Conservation (phyloP, 2,113 vertebrate genomes). For the Sapayoa aenigma region DNA sequence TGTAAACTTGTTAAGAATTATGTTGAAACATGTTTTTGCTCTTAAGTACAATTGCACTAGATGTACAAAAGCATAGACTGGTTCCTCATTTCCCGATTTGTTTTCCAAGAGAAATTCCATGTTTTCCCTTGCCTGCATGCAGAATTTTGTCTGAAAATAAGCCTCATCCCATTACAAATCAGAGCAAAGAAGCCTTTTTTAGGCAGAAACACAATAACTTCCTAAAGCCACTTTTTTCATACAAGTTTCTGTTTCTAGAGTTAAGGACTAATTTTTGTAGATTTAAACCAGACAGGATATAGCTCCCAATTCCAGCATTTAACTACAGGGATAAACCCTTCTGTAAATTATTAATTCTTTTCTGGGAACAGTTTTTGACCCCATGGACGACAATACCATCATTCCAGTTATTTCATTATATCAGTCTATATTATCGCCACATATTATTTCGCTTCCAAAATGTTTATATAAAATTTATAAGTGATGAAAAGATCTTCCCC, state of each 20-base stretch:
- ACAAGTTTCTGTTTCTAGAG: background rate
- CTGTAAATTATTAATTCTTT: constrained; percentile 41
- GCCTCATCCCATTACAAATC: background rate
- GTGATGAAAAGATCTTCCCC: constrained; percentile 40
- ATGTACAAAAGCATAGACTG: background rate
- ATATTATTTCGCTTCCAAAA: constrained; percentile 18
- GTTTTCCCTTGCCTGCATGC: background rate
- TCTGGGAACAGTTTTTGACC: constrained; percentile 3
- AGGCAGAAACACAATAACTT: background rate
- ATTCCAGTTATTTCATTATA: constrained; percentile 1
- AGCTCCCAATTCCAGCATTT: background rate
- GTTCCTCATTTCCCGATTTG: background rate
- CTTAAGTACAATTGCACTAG: background rate
- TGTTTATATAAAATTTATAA: constrained; percentile 61
- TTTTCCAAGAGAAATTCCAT: background rate
- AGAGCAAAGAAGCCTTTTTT: background rate
- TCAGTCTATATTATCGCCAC: background rate
- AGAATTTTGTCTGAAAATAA: background rate
- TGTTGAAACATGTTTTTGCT: background rate
- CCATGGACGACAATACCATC: background rate
- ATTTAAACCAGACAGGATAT: background rate
- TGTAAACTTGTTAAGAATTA: background rate
- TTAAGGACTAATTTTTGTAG: background rate
- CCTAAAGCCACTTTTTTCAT: background rate
- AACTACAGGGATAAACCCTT: constrained; percentile 41